These are phyloP conservation scores for Acropternis orthonyx DNA, from an alignment of 2,797 vertebrate species.

Conservation along the genomic window DNA sequence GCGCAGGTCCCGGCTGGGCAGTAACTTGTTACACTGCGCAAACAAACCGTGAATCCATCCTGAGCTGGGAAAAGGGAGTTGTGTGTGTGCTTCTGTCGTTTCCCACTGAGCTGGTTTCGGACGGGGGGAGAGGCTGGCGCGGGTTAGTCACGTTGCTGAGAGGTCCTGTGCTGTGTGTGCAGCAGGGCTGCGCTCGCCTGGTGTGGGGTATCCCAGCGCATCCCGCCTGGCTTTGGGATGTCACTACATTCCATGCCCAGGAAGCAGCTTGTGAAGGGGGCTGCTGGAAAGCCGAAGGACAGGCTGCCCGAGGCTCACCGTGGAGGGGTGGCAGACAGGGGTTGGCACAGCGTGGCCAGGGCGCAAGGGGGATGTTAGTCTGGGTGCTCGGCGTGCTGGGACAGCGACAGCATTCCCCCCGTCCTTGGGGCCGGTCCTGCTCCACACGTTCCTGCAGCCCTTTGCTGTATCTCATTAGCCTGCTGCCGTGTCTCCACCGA, in stretches of 20 bases:
- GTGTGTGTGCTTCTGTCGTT: background rate
- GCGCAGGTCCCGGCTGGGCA: background rate
- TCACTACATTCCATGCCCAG: accelerated
- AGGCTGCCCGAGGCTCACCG: background rate
- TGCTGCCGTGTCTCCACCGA: accelerated
- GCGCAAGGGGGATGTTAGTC: background rate
- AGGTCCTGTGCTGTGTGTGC: background rate
- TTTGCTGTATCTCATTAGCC: background rate
- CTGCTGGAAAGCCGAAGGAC: background rate
- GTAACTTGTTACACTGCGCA: background rate
- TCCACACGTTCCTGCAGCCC: background rate
- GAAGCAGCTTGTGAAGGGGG: background rate
- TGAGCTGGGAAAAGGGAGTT: background rate
- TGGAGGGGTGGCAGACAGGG: background rate
- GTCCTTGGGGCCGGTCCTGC: accelerated
- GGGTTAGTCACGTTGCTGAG: background rate
- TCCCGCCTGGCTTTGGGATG: background rate
- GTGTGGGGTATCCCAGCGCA: background rate
- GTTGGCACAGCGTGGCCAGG: accelerated
- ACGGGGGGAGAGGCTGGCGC: background rate
- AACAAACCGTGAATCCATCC: background rate
- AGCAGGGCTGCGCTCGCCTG: background rate
- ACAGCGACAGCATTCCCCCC: accelerated
- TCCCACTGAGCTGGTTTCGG: background rate
- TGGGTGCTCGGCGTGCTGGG: accelerated